Base-by-base conservation (phyloP, 2,797 vertebrate genomes). In the Schizothorax lantsangensis region DNA sequence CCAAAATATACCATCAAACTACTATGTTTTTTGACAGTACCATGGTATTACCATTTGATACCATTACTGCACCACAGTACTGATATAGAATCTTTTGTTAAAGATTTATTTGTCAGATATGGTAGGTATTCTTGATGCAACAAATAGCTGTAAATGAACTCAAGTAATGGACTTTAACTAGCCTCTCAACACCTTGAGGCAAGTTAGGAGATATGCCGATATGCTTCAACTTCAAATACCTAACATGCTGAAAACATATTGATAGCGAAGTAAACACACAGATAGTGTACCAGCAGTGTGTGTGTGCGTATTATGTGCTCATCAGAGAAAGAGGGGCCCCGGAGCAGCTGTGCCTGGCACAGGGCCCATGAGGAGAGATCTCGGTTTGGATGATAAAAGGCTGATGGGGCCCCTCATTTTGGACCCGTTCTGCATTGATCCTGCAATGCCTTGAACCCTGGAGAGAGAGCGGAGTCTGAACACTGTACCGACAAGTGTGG, bases 261-360 rank as follows among this genome's bases (percentile, higher is more conserved):
- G 73, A 40, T 52, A 82, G 40, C 15, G n/a, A 30, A 64, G 38
- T 45, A 68, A 57, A 47, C 43, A 59, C 45, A 21, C 33, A 80
- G 62, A 87, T 66, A 77, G 59, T 49, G 57, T 66, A 83, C n/a
- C 26, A 81, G 43, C 62, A 62, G 69, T 19, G 66, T 71, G 54
- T 71, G 38, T 84, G 47, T 72, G 72, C 68, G 9, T 52, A 47
- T 68, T 80, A 68, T 71, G 83, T 66, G 85, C 71, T 66, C 69
- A 57, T 84, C 62, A 84, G 87, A 86, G 62, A 88, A 84, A 88
- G 54, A 59, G 74, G 77, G 82, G 82, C 75, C 77, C 47, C 52
- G 71, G 85, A 86, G 84, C 88, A 90, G 88, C 88, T 89, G 88
- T 87, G 79, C 68, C 38, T 86, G 33, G 77, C 85, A 85, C 87